Evolutionary conservation across 1,140 invertebrate species (phyloP).

Genomic region (Agrypnia vestita): DNA sequence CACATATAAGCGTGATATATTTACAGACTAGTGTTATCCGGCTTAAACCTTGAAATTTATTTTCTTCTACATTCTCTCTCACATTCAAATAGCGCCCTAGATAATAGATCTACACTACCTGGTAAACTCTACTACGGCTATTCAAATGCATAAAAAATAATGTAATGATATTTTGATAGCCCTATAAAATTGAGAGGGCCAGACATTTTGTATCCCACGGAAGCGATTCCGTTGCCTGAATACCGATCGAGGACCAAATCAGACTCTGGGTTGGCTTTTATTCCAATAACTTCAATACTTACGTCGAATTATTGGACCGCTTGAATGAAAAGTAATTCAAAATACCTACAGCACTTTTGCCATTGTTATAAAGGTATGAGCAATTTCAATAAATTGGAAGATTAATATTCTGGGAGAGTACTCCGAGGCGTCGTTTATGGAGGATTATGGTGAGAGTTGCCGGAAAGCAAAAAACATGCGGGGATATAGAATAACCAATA

Average conservation of each 20-base stretch:
- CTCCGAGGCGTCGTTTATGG: not conserved
- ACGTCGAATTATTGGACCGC: not conserved
- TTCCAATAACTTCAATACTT: constrained; percentile 23
- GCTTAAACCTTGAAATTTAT: constrained; percentile 4
- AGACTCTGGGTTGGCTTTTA: constrained; percentile 51
- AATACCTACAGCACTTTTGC: not conserved
- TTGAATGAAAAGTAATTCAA: constrained; percentile 23
- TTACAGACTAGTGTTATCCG: constrained; percentile 7
- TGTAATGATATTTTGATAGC: constrained; percentile 46
- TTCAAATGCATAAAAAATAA: constrained; percentile 41
- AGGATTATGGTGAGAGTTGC: too few species aligned
- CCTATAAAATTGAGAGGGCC: constrained; percentile 35
- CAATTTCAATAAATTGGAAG: constrained; percentile 5
- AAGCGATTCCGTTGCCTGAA: constrained; percentile 33
- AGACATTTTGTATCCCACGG: constrained; percentile 12
- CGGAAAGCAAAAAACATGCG: too few species aligned
- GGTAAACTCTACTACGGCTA: constrained; percentile 23
- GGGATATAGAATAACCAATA: too few species aligned
- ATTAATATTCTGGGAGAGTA: constrained; percentile 12
- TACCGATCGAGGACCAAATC: constrained; percentile 55
- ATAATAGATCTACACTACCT: constrained; percentile 43
- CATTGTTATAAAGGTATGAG: not conserved
- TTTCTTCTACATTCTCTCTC: not conserved
- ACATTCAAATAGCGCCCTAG: constrained; percentile 24
- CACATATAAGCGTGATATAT: constrained; percentile 1